phyloP scores from a whole-genome alignment of 1,140 invertebrate species.

The Battus philenor region DNA sequence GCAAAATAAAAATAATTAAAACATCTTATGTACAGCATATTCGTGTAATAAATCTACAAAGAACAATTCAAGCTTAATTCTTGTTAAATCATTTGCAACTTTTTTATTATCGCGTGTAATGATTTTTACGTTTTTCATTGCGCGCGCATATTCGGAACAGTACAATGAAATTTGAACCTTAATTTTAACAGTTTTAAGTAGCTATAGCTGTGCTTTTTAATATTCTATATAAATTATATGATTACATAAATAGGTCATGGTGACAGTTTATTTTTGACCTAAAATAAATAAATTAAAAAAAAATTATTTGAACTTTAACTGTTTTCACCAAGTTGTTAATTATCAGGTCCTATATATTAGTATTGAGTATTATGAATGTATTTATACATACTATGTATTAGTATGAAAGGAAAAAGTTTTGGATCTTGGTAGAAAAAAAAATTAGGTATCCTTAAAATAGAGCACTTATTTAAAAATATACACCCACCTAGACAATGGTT shows the following conservation, averaged over 20 bases:
- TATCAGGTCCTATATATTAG: neutral
- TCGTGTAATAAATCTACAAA: too few relatives aligned
- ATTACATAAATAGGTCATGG: neutral
- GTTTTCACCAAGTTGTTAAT: neutral
- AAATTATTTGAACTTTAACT: neutral
- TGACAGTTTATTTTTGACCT: neutral
- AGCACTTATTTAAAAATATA: neutral
- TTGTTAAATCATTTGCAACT: constrained; percentile 18
- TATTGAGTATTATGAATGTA: neutral
- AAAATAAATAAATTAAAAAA: neutral
- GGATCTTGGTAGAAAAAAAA: too few relatives aligned
- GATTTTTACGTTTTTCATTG: too few relatives aligned
- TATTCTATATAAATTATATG: neutral
- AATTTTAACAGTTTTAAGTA: neutral
- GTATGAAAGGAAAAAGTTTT: too few relatives aligned
- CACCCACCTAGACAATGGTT: neutral
- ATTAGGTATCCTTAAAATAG: neutral
- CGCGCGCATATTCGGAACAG: neutral
- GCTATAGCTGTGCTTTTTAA: neutral
- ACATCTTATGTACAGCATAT: too few relatives aligned
- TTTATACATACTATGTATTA: neutral
- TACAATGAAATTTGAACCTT: neutral
- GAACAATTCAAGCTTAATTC: neutral
- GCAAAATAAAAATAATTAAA: too few relatives aligned
- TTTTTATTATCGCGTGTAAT: too few relatives aligned